Evolutionary conservation across 2,888 invertebrate species (phyloP), one percentile per base, ranked within the genome.

Genomic region (Calameuta pallipes): DNA sequence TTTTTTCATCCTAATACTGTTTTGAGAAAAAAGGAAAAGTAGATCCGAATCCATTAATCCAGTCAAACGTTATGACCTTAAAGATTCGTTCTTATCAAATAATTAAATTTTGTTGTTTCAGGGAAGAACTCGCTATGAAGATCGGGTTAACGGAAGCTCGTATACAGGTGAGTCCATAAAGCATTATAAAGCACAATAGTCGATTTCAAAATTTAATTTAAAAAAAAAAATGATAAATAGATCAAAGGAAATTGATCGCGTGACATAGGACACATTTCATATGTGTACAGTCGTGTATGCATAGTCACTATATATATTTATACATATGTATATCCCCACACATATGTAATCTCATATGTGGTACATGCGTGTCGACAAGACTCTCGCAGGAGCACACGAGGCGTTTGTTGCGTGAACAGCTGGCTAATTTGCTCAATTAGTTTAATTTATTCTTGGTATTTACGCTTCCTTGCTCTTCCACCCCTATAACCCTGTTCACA

Each of bases 41-140:
- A 71, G 68, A 56, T 41, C 34, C 74, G 78, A 79, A 79, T 56
- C 56, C 83, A 81, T 80, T 80, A 79, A 69, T 70, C 75, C 73
- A 68, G 56, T 77, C 35, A 75, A 79, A 80, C 79, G 76, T 79
- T 78, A 69, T 73, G 82, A 71, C 82, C 84, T 82, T 83, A 79
- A 81, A 80, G 73, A 69, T 41, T 78, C 81, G 78, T 81, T 79
- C 78, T 80, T 74, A 75, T 75, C 80, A 73, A 79, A 81, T 82
- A 78, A 80, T 73, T 56, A 78, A 76, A 78, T 69, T 82, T 82
- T 83, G 81, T 88, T 92, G 91, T 95, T 96, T 79, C 96, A 97
- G 98, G 93, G 97, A 98, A 92, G 98, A 98, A 92, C 93, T 98
- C 81, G 98, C 98, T 69, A 97, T 98, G 96, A 97, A 98, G 93